phyloP scores from a whole-genome alignment of 2,113 vertebrate genomes.

The Ellobius talpinus region DNA sequence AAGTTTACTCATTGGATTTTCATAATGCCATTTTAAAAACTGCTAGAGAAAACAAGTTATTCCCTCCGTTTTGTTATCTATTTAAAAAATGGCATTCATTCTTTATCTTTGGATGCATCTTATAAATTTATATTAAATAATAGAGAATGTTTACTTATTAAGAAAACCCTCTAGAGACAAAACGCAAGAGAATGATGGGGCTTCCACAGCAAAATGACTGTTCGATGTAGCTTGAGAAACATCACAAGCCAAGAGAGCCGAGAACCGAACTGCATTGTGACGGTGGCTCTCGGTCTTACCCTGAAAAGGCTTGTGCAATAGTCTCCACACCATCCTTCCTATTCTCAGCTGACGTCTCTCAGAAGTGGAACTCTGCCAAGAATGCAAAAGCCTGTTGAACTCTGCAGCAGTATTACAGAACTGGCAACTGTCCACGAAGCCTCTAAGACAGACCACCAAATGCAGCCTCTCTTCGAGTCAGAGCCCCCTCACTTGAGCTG shows the following conservation, averaged over 20 bases:
- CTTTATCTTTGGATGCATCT: not conserved
- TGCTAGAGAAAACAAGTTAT: slow-evolving; percentile 32
- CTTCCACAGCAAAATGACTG: slow-evolving; percentile 14
- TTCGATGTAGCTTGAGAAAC: slow-evolving; percentile 21
- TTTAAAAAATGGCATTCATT: slow-evolving; percentile 35
- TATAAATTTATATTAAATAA: slow-evolving; percentile 17
- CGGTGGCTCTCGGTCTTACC: not conserved
- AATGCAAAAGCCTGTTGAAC: slow-evolving; percentile 70
- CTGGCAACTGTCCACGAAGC: slow-evolving; percentile 74
- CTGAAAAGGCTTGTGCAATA: slow-evolving; percentile 48
- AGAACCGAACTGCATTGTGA: not conserved
- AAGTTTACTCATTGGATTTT: not conserved
- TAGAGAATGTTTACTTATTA: slow-evolving; percentile 65
- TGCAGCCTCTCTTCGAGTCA: slow-evolving; percentile 63
- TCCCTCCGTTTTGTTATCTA: not conserved
- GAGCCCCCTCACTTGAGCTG: not conserved
- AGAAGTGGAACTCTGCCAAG: slow-evolving; percentile 73
- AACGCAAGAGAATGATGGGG: slow-evolving; percentile 13
- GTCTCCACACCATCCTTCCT: not conserved
- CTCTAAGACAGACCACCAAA: slow-evolving; percentile 71
- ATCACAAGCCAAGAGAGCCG: not conserved
- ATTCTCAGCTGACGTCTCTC: slow-evolving; percentile 61
- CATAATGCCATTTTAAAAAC: slow-evolving; percentile 30
- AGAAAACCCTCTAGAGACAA: slow-evolving; percentile 6
- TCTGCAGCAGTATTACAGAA: slow-evolving; percentile 61